Evolutionary conservation across 2,797 vertebrate species (phyloP), one percentile per base, ranked within the genome.

Genomic region (Vireo griseus): DNA sequence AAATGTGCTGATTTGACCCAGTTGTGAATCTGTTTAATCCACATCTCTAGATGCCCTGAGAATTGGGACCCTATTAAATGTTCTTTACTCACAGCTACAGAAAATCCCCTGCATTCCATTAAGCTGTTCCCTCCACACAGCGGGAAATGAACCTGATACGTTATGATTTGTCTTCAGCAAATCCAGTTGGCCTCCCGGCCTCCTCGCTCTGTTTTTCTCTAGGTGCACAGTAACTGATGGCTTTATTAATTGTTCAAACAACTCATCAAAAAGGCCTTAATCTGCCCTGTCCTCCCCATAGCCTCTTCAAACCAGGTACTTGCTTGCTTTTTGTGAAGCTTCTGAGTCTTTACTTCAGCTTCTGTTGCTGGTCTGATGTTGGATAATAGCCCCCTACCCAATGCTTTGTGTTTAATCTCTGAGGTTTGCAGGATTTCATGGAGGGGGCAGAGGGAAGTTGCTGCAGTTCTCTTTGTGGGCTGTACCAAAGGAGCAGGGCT

Each of bases 1-100:
- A 89, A 95, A 95, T 84, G 90, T 90, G 86, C 92, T 92, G 90
- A 91, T 96, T 93, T 96, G 94, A 97, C 95, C 96, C 92, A 96
- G 85, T 95, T 97, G 89, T 94, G 94, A 92, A 87, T 92, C 91
- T 87, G 80, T 96, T 95, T 97, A 97, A 97, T 97, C 95, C 93
- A 90, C 89, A 45, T 96, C 79, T 96, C 76, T 94, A 74, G 93
- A 94, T 96, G 94, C 84, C 94, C 94, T 94, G 94, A 94, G 96
- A 96, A 91, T 96, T 97, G 95, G 93, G 95, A 88, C 92, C 93
- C 92, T 90, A 87, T 96, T 94, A 97, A 97, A 91, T 85, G 90
- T 91, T 91, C 90, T 88, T 96, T 96, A 95, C 92, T 97, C 91
- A 95, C 83, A 96, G 92, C 92, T 95, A 94, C 67, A 93, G 88